Percentiles rank a stretch among this genome's conserved stretches.
These are phyloP conservation scores for Penelope pileata DNA, from an alignment of 2,113 vertebrate species.

Conservation along the genomic window DNA sequence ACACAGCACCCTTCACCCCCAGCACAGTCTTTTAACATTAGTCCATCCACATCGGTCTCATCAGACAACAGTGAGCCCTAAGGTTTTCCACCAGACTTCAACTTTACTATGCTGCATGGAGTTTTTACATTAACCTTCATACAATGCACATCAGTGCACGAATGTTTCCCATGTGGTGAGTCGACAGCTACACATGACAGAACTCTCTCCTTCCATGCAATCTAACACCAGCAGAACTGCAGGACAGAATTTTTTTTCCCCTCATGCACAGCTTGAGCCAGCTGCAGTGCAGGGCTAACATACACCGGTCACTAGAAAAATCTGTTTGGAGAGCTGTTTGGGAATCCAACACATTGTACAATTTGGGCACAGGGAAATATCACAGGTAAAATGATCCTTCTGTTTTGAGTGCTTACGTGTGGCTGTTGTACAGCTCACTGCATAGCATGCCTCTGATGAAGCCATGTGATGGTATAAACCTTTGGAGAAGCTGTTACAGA, in stretches of 20 bases:
- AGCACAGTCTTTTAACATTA: background rate
- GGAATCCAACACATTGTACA: rapidly evolving
- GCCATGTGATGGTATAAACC: slow-evolving; percentile 63
- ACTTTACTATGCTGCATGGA: background rate
- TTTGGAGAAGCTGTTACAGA: slow-evolving; percentile 73
- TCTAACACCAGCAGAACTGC: slow-evolving; percentile 77
- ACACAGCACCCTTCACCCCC: background rate
- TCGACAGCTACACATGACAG: slow-evolving; percentile 79
- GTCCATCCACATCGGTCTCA: background rate
- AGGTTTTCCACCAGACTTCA: background rate
- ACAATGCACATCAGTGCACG: slow-evolving; percentile 75
- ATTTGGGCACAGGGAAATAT: background rate
- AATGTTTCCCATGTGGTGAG: slow-evolving; percentile 73
- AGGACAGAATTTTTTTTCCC: slow-evolving; percentile 74
- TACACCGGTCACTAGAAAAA: background rate
- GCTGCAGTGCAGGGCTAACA: slow-evolving; percentile 70
- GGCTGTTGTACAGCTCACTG: background rate
- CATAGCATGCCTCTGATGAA: background rate
- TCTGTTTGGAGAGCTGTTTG: background rate
- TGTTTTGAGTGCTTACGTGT: background rate
- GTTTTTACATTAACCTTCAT: slow-evolving; percentile 72
- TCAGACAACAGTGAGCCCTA: background rate
- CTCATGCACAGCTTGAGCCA: slow-evolving; percentile 75
- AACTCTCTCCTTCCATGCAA: slow-evolving; percentile 76
- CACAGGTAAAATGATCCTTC: background rate